phyloP scores from a whole-genome alignment of 2,888 invertebrate species.

The Apamea epomidion region DNA sequence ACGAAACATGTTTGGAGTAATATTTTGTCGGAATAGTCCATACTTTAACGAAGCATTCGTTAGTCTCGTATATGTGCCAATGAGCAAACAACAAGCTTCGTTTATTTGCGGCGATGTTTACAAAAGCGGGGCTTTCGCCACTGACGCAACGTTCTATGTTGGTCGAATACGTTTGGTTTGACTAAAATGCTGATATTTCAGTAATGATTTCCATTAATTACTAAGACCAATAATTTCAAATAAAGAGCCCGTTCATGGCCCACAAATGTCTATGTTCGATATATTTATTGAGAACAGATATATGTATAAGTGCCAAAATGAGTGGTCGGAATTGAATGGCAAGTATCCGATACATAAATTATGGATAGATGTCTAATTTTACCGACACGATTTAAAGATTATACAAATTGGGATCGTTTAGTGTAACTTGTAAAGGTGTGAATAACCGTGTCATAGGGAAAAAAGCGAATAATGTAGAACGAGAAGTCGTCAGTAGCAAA shows the following conservation, averaged over 20 bases:
- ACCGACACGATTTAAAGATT: background rate
- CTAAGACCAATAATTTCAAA: conserved; percentile 25
- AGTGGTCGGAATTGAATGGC: background rate
- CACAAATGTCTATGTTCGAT: conserved; percentile 2
- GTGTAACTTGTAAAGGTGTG: background rate
- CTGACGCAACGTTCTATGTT: conserved; percentile 83
- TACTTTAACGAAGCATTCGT: conserved; percentile 40
- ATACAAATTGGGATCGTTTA: background rate
- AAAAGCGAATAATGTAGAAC: background rate
- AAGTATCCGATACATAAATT: background rate
- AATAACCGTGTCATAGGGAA: background rate
- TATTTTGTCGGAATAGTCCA: conserved; percentile 23
- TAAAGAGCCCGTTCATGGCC: background rate
- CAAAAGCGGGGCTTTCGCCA: conserved; percentile 79
- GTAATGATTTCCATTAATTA: conserved; percentile 35
- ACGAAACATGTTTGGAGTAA: conserved; percentile 16
- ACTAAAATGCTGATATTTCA: conserved; percentile 33
- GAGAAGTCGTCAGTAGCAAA: background rate
- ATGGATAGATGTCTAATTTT: background rate
- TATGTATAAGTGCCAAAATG: conserved; percentile 5
- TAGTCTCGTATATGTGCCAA: conserved; percentile 76
- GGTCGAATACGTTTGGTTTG: conserved; percentile 63
- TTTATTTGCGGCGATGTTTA: conserved; percentile 88
- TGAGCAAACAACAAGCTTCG: conserved; percentile 78
- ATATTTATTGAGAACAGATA: conserved; percentile 4